phyloP scores from a whole-genome alignment of 2,888 invertebrate genomes.

The Crepidodera aurea region DNA sequence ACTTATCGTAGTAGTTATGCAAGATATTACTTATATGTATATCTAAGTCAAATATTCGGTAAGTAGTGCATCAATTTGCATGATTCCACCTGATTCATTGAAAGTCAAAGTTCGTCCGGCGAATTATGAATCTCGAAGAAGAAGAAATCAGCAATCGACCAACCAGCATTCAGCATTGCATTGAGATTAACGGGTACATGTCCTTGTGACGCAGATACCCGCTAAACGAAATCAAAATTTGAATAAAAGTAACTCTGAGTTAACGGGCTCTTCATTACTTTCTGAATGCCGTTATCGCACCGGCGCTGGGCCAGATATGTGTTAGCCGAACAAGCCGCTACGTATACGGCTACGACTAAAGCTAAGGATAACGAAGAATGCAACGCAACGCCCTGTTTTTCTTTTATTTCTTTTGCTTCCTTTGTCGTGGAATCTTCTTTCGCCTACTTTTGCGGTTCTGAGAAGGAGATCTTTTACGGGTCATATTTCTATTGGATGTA shows the following conservation, averaged over 20 bases:
- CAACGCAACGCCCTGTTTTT: background rate
- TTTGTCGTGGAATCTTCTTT: background rate
- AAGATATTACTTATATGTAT: too few species aligned
- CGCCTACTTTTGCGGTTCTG: too few species aligned
- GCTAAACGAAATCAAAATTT: slow-evolving; percentile 59
- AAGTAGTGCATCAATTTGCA: slow-evolving; percentile 5
- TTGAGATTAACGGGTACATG: slow-evolving; percentile 35
- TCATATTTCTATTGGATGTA: too few species aligned
- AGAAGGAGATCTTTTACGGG: too few species aligned
- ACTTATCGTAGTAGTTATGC: too few species aligned
- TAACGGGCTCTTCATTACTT: slow-evolving; percentile 54
- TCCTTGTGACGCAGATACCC: slow-evolving; percentile 48
- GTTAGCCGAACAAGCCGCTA: slow-evolving; percentile 52
- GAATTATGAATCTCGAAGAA: slow-evolving; percentile 24
- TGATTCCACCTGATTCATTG: slow-evolving; percentile 9
- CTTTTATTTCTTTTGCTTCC: background rate
- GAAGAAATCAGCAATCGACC: slow-evolving; percentile 19
- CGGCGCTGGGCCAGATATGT: slow-evolving; percentile 49
- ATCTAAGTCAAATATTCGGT: background rate
- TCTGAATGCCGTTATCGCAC: slow-evolving; percentile 55
- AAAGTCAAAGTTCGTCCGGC: slow-evolving; percentile 25
- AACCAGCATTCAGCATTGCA: slow-evolving; percentile 14
- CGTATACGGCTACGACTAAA: background rate
- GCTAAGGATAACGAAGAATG: background rate
- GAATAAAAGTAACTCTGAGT: slow-evolving; percentile 57